Evolutionary conservation across 2,797 vertebrate genomes (phyloP).

Genomic region (Xiphorhynchus erythropygius): DNA sequence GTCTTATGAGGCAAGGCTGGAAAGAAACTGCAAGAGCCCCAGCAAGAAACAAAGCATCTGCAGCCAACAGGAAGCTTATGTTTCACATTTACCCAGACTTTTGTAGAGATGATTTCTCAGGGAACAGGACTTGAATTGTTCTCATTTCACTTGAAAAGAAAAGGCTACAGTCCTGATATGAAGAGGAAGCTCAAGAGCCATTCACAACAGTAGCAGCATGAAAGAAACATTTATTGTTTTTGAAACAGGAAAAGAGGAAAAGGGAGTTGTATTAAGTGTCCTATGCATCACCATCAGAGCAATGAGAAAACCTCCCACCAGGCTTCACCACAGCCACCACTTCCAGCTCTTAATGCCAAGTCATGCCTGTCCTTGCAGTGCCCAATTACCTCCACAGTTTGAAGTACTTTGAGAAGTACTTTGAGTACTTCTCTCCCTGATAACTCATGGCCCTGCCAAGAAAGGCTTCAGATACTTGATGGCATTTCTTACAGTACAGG

Average conservation of each 20-base stretch:
- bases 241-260: background rate
- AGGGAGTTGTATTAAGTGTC: background rate
- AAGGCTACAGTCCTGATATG: background rate
- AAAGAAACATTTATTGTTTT: background rate
- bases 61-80: background rate
- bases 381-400: background rate
- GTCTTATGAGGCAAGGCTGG: background rate
- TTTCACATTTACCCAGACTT: background rate
- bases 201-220: background rate
- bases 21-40: background rate
- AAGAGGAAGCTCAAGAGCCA: background rate
- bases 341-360: background rate
- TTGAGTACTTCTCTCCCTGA: background rate
- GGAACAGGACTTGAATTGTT: background rate
- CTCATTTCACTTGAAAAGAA: slow-evolving; percentile 2
- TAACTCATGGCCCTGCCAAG: background rate
- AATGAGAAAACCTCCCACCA: background rate
- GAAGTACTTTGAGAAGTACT: background rate
- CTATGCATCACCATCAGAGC: background rate
- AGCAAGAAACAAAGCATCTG: background rate
- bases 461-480: background rate
- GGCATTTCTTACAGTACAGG: background rate
- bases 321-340: background rate
- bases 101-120: background rate
- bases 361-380: background rate